Percentiles rank a stretch among this genome's conserved stretches.
Conservation (phyloP, 2,797 vertebrate species). For the Helostoma temminkii region DNA sequence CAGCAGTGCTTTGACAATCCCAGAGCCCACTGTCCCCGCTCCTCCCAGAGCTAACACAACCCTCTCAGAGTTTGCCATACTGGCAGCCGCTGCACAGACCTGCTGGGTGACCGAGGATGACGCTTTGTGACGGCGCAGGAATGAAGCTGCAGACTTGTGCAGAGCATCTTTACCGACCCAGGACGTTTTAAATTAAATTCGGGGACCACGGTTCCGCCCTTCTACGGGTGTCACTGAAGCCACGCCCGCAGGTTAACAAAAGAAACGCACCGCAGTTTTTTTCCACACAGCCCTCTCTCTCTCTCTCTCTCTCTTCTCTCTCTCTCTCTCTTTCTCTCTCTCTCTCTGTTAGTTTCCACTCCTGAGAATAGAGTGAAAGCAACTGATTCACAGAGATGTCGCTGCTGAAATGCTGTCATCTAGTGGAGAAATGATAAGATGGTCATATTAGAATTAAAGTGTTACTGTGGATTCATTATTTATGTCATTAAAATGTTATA, state of each 20-base stretch:
- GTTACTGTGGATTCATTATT: too few species aligned
- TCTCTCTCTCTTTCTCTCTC: too few species aligned
- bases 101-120: conserved; percentile 17
- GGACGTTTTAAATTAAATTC: conserved; percentile 70
- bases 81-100: conserved; percentile 23
- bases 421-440: too few species aligned
- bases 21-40: conserved; percentile 87
- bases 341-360: too few species aligned
- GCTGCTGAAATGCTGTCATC: too few species aligned
- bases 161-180: conserved; percentile 24
- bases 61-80: conserved; percentile 81
- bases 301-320: neutral
- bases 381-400: too few species aligned
- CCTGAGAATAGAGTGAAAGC: too few species aligned
- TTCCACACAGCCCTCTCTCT: neutral
- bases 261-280: neutral
- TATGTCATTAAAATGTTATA: too few species aligned
- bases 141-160: conserved; percentile 31
- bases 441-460: too few species aligned
- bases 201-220: conserved; percentile 65
- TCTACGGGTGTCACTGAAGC: conserved; percentile 49
- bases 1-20: conserved; percentile 83
- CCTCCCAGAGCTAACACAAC: conserved; percentile 86
- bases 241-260: conserved; percentile 62
- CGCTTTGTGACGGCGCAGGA: neutral